These are phyloP conservation scores for Todus mexicanus DNA, from an alignment of 2,797 vertebrate species.

Conservation along the genomic window DNA sequence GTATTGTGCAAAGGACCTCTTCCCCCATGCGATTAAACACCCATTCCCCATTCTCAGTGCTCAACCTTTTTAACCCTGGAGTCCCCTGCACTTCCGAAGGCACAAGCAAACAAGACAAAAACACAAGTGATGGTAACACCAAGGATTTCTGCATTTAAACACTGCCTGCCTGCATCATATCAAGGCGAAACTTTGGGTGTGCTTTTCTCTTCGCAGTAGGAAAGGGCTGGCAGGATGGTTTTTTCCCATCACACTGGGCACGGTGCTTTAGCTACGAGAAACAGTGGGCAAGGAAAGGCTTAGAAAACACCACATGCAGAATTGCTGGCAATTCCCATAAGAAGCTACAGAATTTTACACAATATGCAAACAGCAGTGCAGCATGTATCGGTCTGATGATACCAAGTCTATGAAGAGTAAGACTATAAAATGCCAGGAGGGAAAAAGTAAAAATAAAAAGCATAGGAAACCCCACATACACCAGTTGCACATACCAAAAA, in stretches of 20 bases:
- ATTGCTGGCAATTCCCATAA: neutral
- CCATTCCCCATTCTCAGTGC: rapidly evolving
- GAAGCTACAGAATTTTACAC: neutral
- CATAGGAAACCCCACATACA: neutral
- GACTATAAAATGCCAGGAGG: neutral
- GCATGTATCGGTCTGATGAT: neutral
- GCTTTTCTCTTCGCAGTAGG: neutral
- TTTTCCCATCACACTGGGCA: neutral
- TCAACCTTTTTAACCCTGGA: neutral
- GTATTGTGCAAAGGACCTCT: rapidly evolving
- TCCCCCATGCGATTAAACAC: rapidly evolving
- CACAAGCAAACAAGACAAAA: neutral
- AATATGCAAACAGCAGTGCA: neutral
- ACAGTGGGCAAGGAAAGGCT: neutral
- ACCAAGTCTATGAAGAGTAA: neutral
- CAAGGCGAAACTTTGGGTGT: neutral
- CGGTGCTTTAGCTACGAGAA: neutral
- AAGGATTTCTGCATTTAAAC: neutral
- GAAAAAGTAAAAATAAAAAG: too few relatives aligned
- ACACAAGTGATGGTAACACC: neutral
- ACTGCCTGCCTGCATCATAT: neutral
- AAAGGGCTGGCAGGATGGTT: neutral
- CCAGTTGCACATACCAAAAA: neutral
- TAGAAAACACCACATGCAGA: neutral
- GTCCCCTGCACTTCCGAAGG: neutral